Evolutionary conservation across 2,113 vertebrate genomes (phyloP).

Genomic region (Spermophilus dauricus): DNA sequence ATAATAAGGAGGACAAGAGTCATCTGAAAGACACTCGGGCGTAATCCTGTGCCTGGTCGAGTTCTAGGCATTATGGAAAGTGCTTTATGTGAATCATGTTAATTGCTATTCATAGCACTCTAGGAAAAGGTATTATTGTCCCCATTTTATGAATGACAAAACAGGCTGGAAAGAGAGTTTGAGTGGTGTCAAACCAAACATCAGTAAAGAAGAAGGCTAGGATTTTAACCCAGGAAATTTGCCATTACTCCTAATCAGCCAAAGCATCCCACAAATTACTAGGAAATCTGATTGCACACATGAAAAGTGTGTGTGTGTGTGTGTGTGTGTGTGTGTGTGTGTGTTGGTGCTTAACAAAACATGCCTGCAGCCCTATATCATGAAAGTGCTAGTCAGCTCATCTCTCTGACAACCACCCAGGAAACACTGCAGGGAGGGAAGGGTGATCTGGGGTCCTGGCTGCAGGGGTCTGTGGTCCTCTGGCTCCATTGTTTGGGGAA

Average conservation of each 20-base stretch:
- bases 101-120: not conserved
- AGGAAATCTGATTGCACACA: not conserved
- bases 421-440: no score
- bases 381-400: no score
- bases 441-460: no score
- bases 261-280: not conserved
- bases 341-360: not conserved
- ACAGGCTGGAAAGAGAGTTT: not conserved
- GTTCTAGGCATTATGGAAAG: not conserved
- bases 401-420: no score
- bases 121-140: not conserved
- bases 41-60: not conserved
- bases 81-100: not conserved
- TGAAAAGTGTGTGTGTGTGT: not conserved
- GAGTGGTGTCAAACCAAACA: not conserved
- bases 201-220: not conserved
- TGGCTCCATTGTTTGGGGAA: no score
- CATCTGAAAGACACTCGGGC: not conserved
- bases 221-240: not conserved
- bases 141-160: not conserved
- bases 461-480: no score
- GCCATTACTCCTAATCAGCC: not conserved
- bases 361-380: not conserved
- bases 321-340: no score
- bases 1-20: not conserved